Base-by-base conservation (phyloP, 2,797 vertebrate species). In the Cottoperca gobio region DNA sequence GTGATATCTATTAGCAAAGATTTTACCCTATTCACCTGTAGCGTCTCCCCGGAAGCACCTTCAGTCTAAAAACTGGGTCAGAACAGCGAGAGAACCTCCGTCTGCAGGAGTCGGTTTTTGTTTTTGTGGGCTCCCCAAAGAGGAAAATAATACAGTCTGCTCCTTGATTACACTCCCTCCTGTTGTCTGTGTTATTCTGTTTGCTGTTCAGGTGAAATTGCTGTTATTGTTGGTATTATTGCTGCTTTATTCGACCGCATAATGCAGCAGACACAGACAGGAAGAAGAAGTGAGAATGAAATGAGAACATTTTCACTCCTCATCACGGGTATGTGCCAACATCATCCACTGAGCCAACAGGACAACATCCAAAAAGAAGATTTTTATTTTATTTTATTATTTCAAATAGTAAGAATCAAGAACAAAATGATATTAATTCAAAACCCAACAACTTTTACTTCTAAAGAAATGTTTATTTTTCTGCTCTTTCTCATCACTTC, bases 91-190 rank as follows among this genome's bases (percentile, higher is more conserved):
- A 52, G 43, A 17, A 49, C 11, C 49, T 31, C 28, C 2, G 0
- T 63, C 66, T 21, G 53, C 48, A 54, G 39, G 46, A 72, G 55
- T 54, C 48, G 58, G 33, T n/a, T 74, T 71, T 72, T 78, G 48
- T 75, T 65, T 46, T 71, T 23, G 33, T 45, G 19, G 45, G 24
- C n/a, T 69, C 70, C 76, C 66, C 31, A 19, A 45, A 65, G 66
- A 70, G 31, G 17, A 21, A 66, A 45, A 70, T 71, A 57, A 80
- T 12, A 55, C 72, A 11, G 59, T 23, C 40, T 66, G 2, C 50
- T 65, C 12, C 19, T 35, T 70, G 62, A 69, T 50, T 45, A 24
- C 46, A 2, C 19, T 16, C 64, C 23, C 55, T 1, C 37, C 68
- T 10, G 53, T 24, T 39, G 57, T 35, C 55, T 48, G 49, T 0